These are phyloP conservation scores for Clivina fossor DNA, from an alignment of 2,888 invertebrate species.

Conservation along the genomic window DNA sequence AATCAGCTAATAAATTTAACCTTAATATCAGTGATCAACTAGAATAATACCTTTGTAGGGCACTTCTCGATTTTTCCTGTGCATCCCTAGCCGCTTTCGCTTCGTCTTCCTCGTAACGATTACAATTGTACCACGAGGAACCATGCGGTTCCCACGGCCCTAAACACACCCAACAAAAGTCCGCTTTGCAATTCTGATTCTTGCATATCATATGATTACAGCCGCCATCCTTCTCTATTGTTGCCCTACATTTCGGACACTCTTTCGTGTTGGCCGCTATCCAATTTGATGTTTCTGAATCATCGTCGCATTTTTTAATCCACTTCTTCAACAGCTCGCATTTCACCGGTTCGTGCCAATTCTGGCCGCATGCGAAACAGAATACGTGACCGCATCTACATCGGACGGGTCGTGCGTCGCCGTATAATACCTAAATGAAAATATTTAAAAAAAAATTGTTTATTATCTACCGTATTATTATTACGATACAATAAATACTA, in stretches of 20 bases:
- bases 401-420: conserved; percentile 87
- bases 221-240: conserved; percentile 95
- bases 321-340: conserved; percentile 91
- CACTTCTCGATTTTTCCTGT: conserved; percentile 93
- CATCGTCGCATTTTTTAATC: conserved; percentile 99
- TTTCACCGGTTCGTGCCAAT: conserved; percentile 98
- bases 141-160: conserved; percentile 99
- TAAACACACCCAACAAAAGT: conserved; percentile 99
- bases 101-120: conserved; percentile 94
- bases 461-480: no score
- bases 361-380: conserved; percentile 95
- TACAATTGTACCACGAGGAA: conserved; percentile 97
- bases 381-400: conserved; percentile 94
- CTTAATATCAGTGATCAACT: no score
- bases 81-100: conserved; percentile 96
- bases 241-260: conserved; percentile 97
- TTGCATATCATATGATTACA: conserved; percentile 99
- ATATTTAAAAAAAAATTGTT: no score
- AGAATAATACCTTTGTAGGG: conserved; percentile 91
- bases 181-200: conserved; percentile 96
- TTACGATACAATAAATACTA: not conserved
- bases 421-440: conserved; percentile 85
- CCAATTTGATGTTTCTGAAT: conserved; percentile 99
- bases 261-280: conserved; percentile 99
- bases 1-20: no score